These are phyloP conservation scores for Tachysurus vachellii DNA, from an alignment of 2,113 vertebrate species.

Conservation along the genomic window DNA sequence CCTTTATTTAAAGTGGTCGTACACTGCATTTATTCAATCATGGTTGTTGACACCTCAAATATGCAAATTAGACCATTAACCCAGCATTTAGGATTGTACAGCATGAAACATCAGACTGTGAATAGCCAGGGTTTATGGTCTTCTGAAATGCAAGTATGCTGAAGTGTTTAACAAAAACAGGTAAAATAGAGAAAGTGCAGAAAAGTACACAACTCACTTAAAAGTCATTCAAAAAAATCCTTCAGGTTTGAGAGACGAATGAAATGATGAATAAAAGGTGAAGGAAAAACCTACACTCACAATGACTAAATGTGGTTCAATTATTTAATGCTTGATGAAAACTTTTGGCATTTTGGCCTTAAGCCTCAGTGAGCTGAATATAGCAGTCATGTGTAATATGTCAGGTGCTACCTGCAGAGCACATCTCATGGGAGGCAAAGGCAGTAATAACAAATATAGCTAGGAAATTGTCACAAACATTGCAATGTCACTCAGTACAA, in stretches of 20 bases:
- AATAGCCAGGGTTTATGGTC: too few relatives aligned
- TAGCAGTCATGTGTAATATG: conserved; percentile 26
- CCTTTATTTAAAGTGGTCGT: too few relatives aligned
- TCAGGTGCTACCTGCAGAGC: conserved; percentile 35
- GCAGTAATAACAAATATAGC: conserved; percentile 38
- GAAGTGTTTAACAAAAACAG: neutral
- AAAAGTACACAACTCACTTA: neutral
- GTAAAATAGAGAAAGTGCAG: neutral
- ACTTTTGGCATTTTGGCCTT: conserved; percentile 37
- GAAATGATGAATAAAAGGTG: neutral
- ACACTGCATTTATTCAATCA: too few relatives aligned
- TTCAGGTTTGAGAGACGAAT: conserved; percentile 1
- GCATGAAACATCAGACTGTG: too few relatives aligned
- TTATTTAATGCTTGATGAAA: conserved; percentile 24
- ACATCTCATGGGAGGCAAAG: conserved; percentile 39
- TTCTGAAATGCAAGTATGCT: neutral
- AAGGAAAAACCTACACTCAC: conserved; percentile 4
- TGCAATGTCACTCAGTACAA: conserved; percentile 43
- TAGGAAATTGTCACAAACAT: conserved; percentile 32
- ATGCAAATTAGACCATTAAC: too few relatives aligned
- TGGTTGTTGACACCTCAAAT: too few relatives aligned
- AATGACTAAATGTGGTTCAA: conserved; percentile 17
- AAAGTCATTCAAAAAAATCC: neutral
- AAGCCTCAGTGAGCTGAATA: conserved; percentile 38
- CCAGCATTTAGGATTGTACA: too few relatives aligned